Conservation (phyloP, 1,140 invertebrate genomes). For the Telenomus remus region DNA sequence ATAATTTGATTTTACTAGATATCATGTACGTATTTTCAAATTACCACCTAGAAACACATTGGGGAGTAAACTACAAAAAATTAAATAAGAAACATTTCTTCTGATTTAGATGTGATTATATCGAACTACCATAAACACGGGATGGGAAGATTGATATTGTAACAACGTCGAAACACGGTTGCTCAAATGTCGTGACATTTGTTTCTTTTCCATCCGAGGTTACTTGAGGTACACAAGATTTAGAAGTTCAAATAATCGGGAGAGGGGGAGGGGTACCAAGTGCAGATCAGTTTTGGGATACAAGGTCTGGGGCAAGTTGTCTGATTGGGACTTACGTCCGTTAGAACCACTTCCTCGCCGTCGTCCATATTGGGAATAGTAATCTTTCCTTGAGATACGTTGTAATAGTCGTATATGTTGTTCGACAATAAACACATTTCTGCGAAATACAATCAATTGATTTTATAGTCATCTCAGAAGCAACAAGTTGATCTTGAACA, state of each 20-base stretch:
- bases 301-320: slow-evolving; percentile 3
- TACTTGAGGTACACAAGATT: slow-evolving; percentile 13
- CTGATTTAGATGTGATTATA: slow-evolving; percentile 10
- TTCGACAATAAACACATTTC: slow-evolving; percentile 77
- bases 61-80: slow-evolving; percentile 6
- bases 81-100: slow-evolving; percentile 4
- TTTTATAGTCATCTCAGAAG: slow-evolving; percentile 30
- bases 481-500: background rate
- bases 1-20: slow-evolving; percentile 34
- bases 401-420: slow-evolving; percentile 82
- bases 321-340: slow-evolving; percentile 80
- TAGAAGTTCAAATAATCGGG: slow-evolving; percentile 22
- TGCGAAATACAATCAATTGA: slow-evolving; percentile 71
- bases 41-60: background rate
- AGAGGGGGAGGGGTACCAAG: background rate
- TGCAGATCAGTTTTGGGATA: slow-evolving; percentile 6
- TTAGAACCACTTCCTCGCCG: slow-evolving; percentile 82
- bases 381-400: slow-evolving; percentile 86
- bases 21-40: slow-evolving; percentile 4
- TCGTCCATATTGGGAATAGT: slow-evolving; percentile 86
- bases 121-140: slow-evolving; percentile 28
- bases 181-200: slow-evolving; percentile 25
- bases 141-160: slow-evolving; percentile 37
- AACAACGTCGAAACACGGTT: slow-evolving; percentile 13
- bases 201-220: slow-evolving; percentile 36